Base-by-base conservation (phyloP, 2,888 invertebrate genomes). In the Acleris literana region DNA sequence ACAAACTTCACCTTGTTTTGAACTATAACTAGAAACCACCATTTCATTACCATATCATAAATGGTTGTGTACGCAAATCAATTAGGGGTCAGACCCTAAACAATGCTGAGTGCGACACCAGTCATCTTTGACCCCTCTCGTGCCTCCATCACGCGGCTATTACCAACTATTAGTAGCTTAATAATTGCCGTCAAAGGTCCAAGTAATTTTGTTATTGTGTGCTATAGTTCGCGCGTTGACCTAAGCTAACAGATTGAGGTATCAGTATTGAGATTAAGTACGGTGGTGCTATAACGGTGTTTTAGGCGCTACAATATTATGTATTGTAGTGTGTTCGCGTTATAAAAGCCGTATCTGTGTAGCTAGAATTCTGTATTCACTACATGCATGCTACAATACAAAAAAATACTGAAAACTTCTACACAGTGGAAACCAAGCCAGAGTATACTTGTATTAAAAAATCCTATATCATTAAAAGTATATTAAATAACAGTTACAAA, bases 11-110 rank as follows among this genome's bases (percentile, higher is more conserved):
- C 62, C 44, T 13, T 7, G 13, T 25, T 17, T 7, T 16, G 3
- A 17, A 3, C 20, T 13, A 55, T 18, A 20, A 43, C 43, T 55
- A 43, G 20, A 55, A 43, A 71, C 69, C 69, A 71, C 70, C 54
- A 71, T 72, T 73, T 71, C 71, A 78, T 79, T 76, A 77, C 46
- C 71, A 72, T 75, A 74, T 73, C 71, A 72, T 75, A 72, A n/a
- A 76, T 70, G 72, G 70, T 70, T 63, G 52, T 58, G 51, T 51
- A 52, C 49, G 64, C 69, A 68, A 64, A 68, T 68, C 66, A 66
- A 68, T 66, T 66, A 61, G 55, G 70, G 67, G 59, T 59, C 65
- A 60, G 17, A 43, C 61, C 65, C 49, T 75, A 84, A 85, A 75
- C 78, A 72, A 72, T 68, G 69, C 69, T 69, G 63, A 59, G 56